Evolutionary conservation across 2,113 vertebrate genomes (phyloP).

Genomic region (Xenus cinereus): DNA sequence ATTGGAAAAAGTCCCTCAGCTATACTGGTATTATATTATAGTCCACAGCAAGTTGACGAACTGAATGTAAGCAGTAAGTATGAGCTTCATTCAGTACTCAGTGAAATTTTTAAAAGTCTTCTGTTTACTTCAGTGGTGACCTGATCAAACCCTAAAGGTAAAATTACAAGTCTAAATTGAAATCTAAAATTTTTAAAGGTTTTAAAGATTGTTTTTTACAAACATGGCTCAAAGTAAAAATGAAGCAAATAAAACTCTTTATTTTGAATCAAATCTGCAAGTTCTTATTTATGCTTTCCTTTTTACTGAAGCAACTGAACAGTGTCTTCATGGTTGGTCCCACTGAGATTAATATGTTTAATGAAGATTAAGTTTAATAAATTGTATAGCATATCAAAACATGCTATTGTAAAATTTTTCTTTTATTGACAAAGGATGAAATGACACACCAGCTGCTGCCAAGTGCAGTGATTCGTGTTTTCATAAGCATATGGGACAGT

Average conservation of each 20-base stretch:
- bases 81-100: neutral
- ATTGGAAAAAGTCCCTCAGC: neutral
- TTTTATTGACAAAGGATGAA: neutral
- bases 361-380: neutral
- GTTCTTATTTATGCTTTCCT: neutral
- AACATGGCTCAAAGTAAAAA: neutral
- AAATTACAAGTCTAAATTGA: neutral
- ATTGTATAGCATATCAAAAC: neutral
- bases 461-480: neutral
- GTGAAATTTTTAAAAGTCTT: neutral
- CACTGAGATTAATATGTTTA: neutral
- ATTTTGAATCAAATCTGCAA: neutral
- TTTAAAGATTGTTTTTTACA: neutral
- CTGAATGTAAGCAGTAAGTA: neutral
- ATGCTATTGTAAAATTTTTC: neutral
- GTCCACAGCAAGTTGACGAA: neutral
- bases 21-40: neutral
- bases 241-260: neutral
- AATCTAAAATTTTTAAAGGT: neutral
- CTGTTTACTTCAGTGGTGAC: neutral
- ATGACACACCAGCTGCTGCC: neutral
- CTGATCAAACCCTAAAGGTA: neutral
- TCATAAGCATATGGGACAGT: constrained; percentile 20
- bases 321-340: neutral
- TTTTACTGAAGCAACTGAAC: neutral